These are phyloP conservation scores for Anoncus sp. DNA, from an alignment of 2,888 invertebrate genomes.

Conservation along the genomic window DNA sequence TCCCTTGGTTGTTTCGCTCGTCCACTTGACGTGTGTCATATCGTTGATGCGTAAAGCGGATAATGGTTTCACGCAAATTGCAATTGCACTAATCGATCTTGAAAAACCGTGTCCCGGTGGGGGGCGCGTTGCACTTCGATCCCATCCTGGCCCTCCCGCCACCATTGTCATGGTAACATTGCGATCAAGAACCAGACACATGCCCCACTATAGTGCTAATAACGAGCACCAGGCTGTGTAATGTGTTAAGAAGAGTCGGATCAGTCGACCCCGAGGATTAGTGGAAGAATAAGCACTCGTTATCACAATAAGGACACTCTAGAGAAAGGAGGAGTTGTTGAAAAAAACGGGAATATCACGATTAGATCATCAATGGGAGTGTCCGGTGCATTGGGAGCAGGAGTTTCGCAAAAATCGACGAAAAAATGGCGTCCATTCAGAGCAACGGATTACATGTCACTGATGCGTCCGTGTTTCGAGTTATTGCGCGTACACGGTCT, in stretches of 20 bases:
- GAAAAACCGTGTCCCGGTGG: no score
- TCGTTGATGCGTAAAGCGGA: slow-evolving; percentile 18
- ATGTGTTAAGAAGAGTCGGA: neutral
- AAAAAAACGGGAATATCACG: no score
- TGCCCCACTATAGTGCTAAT: no score
- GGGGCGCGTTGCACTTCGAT: no score
- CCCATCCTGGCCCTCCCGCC: no score
- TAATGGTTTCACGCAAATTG: slow-evolving; percentile 35
- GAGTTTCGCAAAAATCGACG: slow-evolving; percentile 16
- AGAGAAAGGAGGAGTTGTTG: no score
- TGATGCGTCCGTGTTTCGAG: slow-evolving; percentile 69
- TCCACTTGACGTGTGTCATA: no score
- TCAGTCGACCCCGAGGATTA: no score
- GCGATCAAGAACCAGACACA: no score
- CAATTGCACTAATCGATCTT: neutral
- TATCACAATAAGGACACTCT: no score
- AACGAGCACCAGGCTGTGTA: neutral
- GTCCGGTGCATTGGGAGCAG: slow-evolving; percentile 30
- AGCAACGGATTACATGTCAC: slow-evolving; percentile 67
- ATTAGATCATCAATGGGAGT: slow-evolving; percentile 45
- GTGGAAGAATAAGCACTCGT: no score
- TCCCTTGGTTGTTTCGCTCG: neutral
- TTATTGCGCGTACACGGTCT: slow-evolving; percentile 68
- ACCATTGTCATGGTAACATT: slow-evolving; percentile 60
- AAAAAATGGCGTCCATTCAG: slow-evolving; percentile 65